phyloP scores from a whole-genome alignment of 2,888 invertebrate genomes.

The Drosophila anceps region DNA sequence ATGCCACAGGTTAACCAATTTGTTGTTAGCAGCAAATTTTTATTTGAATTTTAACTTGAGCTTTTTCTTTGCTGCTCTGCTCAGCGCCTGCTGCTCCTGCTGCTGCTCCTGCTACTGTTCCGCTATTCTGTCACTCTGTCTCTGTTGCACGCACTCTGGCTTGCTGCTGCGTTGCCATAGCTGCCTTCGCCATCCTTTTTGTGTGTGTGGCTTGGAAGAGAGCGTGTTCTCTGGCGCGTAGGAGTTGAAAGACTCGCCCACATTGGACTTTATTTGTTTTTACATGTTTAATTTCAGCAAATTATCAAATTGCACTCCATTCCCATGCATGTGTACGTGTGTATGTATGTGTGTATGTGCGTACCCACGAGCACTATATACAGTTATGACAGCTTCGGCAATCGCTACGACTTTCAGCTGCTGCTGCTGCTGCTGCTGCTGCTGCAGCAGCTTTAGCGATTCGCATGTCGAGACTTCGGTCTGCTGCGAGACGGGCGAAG shows the following conservation, averaged over 20 bases:
- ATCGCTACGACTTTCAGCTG: slow-evolving; percentile 36
- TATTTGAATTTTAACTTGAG: slow-evolving; percentile 11
- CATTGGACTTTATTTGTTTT: slow-evolving; percentile 33
- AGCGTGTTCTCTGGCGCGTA: neutral
- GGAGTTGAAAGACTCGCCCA: slow-evolving; percentile 24
- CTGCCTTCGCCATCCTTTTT: slow-evolving; percentile 4
- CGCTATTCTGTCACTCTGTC: neutral
- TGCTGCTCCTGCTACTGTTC: too few relatives aligned
- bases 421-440: slow-evolving; percentile 52
- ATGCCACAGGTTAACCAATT: slow-evolving; percentile 39
- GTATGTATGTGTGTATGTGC: neutral
- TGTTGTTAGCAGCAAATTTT: slow-evolving; percentile 18
- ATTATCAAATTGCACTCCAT: slow-evolving; percentile 48
- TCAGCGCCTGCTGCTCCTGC: too few relatives aligned
- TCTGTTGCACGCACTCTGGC: slow-evolving; percentile 13
- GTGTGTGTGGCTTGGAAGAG: slow-evolving; percentile 17
- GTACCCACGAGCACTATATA: neutral
- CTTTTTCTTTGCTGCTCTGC: neutral
- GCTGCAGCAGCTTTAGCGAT: slow-evolving; percentile 44
- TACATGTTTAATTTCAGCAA: slow-evolving; percentile 46
- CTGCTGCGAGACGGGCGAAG: slow-evolving; percentile 35
- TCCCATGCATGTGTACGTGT: neutral
- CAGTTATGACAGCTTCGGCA: slow-evolving; percentile 46
- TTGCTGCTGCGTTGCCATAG: slow-evolving; percentile 24
- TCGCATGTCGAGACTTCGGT: slow-evolving; percentile 31